Conservation (phyloP, 2,113 vertebrate genomes). For the Tachuris rubrigastra region DNA sequence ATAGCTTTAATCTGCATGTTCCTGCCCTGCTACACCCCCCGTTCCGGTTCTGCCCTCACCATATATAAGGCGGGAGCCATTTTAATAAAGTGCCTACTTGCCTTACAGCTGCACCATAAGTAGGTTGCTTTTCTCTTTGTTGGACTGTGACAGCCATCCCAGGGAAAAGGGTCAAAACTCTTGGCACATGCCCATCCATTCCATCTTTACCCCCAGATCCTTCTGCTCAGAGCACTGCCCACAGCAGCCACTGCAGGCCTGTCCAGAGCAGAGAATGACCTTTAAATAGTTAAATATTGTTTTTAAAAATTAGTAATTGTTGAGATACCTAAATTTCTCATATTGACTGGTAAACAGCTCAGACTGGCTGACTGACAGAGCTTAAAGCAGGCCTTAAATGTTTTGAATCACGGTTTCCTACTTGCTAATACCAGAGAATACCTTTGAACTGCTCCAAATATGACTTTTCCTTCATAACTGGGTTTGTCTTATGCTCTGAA, state of each 20-base stretch:
- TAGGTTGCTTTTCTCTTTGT: too few species aligned
- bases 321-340: neutral
- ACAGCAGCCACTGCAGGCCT: neutral
- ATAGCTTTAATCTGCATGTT: too few species aligned
- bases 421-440: neutral
- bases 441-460: neutral
- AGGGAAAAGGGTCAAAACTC: too few species aligned
- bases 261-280: neutral
- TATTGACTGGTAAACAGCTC: neutral
- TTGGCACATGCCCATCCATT: neutral
- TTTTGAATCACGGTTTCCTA: neutral
- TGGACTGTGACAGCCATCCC: too few species aligned
- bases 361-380: neutral
- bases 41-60: too few species aligned
- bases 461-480: neutral
- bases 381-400: neutral
- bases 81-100: too few species aligned
- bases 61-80: too few species aligned
- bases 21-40: too few species aligned
- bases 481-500: neutral
- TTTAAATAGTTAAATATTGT: neutral
- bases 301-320: neutral
- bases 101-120: too few species aligned
- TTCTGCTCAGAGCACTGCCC: neutral
- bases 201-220: neutral